Conservation (phyloP, 1,140 invertebrate genomes). For the Drosophila kepulauana region DNA sequence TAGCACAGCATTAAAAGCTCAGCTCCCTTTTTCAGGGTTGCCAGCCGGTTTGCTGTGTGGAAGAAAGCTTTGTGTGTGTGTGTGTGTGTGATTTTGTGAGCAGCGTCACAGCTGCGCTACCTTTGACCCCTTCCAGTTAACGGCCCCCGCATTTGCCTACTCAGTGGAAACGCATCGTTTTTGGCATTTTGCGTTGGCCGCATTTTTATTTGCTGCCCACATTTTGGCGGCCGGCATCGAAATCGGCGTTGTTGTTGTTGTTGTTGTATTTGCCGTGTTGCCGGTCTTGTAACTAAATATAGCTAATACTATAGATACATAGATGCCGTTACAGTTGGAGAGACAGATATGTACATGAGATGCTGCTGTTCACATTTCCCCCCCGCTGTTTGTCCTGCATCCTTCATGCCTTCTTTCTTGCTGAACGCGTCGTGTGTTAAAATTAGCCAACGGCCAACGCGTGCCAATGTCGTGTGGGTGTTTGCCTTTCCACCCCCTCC, state of each 20-base stretch:
- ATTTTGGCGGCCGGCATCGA: conserved; percentile 26
- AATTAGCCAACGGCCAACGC: conserved; percentile 36
- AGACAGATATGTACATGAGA: conserved; percentile 7
- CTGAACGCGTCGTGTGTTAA: conserved; percentile 35
- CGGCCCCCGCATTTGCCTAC: neutral
- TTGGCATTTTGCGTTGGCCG: conserved; percentile 38
- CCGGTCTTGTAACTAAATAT: conserved; percentile 38
- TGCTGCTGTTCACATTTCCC: too few relatives aligned
- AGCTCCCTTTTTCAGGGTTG: neutral
- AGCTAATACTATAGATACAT: conserved; percentile 23
- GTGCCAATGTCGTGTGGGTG: conserved; percentile 19
- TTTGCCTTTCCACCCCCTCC: neutral
- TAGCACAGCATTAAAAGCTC: neutral
- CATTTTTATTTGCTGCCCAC: conserved; percentile 35
- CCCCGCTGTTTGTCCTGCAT: neutral
- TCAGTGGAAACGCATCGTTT: conserved; percentile 14
- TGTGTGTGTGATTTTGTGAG: neutral
- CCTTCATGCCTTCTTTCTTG: conserved; percentile 2
- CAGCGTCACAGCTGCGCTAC: neutral
- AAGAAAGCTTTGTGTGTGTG: neutral
- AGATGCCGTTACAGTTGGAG: conserved; percentile 5
- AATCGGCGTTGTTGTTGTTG: too few relatives aligned
- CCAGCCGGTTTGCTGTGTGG: neutral
- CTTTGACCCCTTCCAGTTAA: neutral
- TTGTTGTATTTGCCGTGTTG: neutral